Evolutionary conservation across 2,888 invertebrate species (phyloP), one percentile per base, ranked within the genome.

Genomic region (Rhaphigaster nebulosa): DNA sequence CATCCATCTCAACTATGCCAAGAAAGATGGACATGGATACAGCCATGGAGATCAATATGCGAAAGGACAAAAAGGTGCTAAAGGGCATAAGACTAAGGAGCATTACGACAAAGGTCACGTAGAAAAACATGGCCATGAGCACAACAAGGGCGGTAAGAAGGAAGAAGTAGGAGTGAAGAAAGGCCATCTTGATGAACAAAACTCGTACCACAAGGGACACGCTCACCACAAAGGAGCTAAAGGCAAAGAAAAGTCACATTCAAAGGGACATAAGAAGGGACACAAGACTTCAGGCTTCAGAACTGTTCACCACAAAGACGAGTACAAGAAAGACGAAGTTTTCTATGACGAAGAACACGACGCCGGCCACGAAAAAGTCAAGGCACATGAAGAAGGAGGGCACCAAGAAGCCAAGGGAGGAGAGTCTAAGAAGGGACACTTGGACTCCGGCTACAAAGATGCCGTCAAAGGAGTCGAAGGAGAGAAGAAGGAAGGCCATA

Each of bases 281-380:
- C 95, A 96, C 91, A 96, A 96, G 90, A 95, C 96, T 41, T 96
- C 95, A 15, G 96, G 97, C 34, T 96, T 95, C 94, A 96, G 96
- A 93, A 96, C 96, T 93, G 95, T 96, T 1, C 96, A 96, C 94
- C 95, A 95, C 94, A 97, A 96, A 94, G 96, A 97, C 93, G 97
- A 97, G 93, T 97, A 95, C 94, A 96, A 96, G 93, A 96, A 96
- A 93, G 96, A 96, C 93, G 96, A 96, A 92, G 95, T 96, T 92
- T 97, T 96, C 94, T 97, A 96, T 93, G 97, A 97, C 93, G 96
- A 96, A 88, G 95, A 95, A 50, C 95, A 96, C 93, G 95, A 95
- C 90, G 95, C 95, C 88, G 96, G 96, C 0, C 95, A 96, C 93
- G 96, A 95, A 93, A 95, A 95, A 91, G 96, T 96, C 93, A 95